phyloP scores from a whole-genome alignment of 2,888 invertebrate species.

The Melolontha melolontha region DNA sequence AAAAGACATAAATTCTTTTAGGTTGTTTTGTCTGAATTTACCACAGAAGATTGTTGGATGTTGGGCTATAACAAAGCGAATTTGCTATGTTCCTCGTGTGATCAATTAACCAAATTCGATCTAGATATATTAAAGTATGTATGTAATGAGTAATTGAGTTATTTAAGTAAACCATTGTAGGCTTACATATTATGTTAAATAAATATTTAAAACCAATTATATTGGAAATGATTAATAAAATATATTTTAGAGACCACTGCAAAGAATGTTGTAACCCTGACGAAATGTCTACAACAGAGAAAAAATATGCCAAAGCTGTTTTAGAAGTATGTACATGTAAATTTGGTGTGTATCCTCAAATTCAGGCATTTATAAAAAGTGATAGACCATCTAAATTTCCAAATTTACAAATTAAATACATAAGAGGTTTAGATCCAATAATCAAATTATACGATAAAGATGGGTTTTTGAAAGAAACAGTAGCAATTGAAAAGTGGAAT shows the following conservation, averaged over 20 bases:
- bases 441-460: slow-evolving; percentile 90
- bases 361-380: slow-evolving; percentile 97
- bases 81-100: slow-evolving; percentile 90
- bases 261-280: slow-evolving; percentile 85
- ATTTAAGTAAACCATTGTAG: background rate
- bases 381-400: slow-evolving; percentile 90
- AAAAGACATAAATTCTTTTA: background rate
- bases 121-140: slow-evolving; percentile 73
- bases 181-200: slow-evolving; percentile 50
- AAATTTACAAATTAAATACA: slow-evolving; percentile 91
- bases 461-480: slow-evolving; percentile 85
- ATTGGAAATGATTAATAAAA: too few relatives aligned
- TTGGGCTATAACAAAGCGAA: slow-evolving; percentile 89
- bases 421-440: slow-evolving; percentile 93
- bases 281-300: slow-evolving; percentile 72
- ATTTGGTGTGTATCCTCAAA: slow-evolving; percentile 97
- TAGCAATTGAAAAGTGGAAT: slow-evolving; percentile 98
- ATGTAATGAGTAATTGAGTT: background rate
- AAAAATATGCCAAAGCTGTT: slow-evolving; percentile 90
- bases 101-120: slow-evolving; percentile 82
- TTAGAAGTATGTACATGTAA: slow-evolving; percentile 98
- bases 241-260: slow-evolving; percentile 75
- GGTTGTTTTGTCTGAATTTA: slow-evolving; percentile 41
- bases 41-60: slow-evolving; percentile 85
- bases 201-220: too few relatives aligned